Evolutionary conservation across 1,140 invertebrate species (phyloP).

Genomic region (Telenomus remus): DNA sequence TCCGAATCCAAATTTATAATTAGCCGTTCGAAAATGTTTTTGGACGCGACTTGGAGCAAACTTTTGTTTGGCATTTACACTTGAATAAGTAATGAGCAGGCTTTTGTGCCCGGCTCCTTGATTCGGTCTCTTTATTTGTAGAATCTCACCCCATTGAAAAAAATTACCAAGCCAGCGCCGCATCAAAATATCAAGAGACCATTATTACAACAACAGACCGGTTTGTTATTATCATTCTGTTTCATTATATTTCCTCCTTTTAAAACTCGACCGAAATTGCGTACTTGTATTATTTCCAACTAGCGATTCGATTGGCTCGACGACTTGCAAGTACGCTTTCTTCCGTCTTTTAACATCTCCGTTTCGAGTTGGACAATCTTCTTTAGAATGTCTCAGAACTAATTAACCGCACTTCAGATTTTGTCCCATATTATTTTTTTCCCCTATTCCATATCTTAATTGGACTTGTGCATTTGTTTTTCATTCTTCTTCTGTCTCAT

Average conservation of each 20-base stretch:
- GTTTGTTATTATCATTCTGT: constrained; percentile 41
- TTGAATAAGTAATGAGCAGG: constrained; percentile 64
- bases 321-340: not conserved
- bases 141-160: constrained; percentile 31
- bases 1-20: too few relatives aligned
- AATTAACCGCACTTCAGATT: too few relatives aligned
- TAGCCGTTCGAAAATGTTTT: constrained; percentile 55
- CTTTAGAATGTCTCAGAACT: too few relatives aligned
- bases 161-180: constrained; percentile 32
- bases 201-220: constrained; percentile 44
- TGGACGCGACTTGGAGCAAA: not conserved
- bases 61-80: constrained; percentile 46
- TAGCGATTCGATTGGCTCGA: constrained; percentile 35
- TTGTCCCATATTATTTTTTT: too few relatives aligned
- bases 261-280: constrained; percentile 21
- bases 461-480: too few relatives aligned
- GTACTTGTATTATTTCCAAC: constrained; percentile 37
- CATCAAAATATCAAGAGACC: constrained; percentile 53
- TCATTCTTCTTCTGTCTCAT: too few relatives aligned
- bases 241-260: constrained; percentile 37
- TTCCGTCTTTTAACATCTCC: constrained; percentile 3
- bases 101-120: constrained; percentile 56
- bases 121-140: constrained; percentile 6
- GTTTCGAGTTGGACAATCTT: not conserved
- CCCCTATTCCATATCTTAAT: too few relatives aligned